Base-by-base conservation (phyloP, 2,888 invertebrate genomes). In the Eupelmus urozonus region DNA sequence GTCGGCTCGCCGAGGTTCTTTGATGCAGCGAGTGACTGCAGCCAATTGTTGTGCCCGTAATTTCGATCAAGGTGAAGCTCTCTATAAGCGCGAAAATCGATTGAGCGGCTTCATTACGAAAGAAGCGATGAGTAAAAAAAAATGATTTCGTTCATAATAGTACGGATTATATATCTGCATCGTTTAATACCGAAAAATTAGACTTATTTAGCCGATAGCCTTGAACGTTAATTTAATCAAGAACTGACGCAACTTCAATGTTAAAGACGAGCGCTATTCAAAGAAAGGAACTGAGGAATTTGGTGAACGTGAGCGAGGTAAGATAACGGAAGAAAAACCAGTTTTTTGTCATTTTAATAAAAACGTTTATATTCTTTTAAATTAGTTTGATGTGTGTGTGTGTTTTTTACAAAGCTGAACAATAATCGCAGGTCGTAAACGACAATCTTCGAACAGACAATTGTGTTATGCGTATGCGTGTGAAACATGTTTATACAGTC, bases 251-350 rank as follows among this genome's bases (percentile, higher is more conserved):
- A 71, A 71, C 60, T n/a, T 20, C 70, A 51, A 51, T n/a, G 18
- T 16, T 49, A 51, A 66, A 66, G 42, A 45, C 5, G 25, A 23
- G 25, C 27, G 42, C 25, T 18, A 40, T 69, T 20, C 7, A 34
- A 55, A 42, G 57, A 59, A 45, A 71, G 60, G 71, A 70, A 59
- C 11, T 49, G 34, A 70, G 70, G 70, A 71, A 71, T 71, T 71
- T 16, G 51, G 29, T 13, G n/a, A n/a, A 34, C 7, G 57, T 7
- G 34, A 29, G 29, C 1, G 49, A 7, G 34, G 27, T 45, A 29
- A 60, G 60, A 59, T 59, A 71, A 60, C 60, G 71, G 71, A 60
- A 16, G 27, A 70, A 70, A 27, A 59, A 67, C 55, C 13, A 29
- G 66, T 40, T 53, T 40, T 20, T 69, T 57, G 25, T 11, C 4